Evolutionary conservation across 2,113 vertebrate species (phyloP).

Genomic region (Thryonomys swinderianus): DNA sequence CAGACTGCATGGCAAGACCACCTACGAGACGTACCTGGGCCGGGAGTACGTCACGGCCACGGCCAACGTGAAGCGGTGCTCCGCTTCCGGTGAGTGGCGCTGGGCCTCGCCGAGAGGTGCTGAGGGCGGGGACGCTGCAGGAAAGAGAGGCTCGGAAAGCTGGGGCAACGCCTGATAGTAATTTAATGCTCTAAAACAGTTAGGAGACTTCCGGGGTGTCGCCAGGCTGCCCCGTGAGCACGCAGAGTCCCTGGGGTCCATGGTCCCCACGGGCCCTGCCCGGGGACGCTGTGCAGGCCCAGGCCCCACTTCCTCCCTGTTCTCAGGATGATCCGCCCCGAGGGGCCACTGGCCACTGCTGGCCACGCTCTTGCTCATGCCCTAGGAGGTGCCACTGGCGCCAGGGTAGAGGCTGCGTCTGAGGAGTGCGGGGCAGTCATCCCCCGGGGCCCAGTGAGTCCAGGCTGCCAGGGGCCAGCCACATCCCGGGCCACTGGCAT

Average conservation of each 20-base stretch:
- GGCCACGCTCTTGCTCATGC: background rate
- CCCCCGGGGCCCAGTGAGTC: too few species aligned
- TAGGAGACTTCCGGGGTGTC: background rate
- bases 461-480: rapidly evolving
- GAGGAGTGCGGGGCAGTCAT: background rate
- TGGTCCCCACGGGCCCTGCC: background rate
- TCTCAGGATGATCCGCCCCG: background rate
- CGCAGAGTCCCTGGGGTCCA: too few species aligned
- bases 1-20: conserved; percentile 47
- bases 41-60: conserved; percentile 73
- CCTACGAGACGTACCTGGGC: conserved; percentile 76
- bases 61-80: conserved; percentile 80
- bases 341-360: background rate
- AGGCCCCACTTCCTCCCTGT: background rate
- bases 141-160: background rate
- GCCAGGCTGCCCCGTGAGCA: background rate
- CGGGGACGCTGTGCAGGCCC: too few species aligned
- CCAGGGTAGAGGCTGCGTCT: background rate
- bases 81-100: conserved; percentile 79
- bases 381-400: background rate
- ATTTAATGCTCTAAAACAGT: background rate
- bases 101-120: rapidly evolving
- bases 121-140: rapidly evolving
- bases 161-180: background rate
- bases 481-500: background rate